Percentiles rank a stretch among this genome's conserved stretches.
Evolutionary conservation across 2,113 vertebrate species (phyloP).

Genomic region (Phodopus roborovskii): DNA sequence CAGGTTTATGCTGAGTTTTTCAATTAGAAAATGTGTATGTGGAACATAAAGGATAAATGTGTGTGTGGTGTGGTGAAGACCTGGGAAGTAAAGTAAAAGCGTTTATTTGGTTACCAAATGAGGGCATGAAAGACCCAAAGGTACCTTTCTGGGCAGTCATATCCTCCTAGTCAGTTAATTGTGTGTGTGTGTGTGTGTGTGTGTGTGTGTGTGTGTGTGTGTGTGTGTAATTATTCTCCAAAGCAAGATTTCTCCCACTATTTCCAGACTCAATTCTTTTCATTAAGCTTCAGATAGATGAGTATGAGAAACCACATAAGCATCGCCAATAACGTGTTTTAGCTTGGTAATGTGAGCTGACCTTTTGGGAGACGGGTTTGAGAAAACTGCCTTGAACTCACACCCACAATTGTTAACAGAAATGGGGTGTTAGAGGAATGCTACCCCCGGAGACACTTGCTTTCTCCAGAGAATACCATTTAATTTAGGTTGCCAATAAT

Average conservation of each 20-base stretch:
- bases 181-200: too few species aligned
- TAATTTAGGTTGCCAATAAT: slow-evolving; percentile 68
- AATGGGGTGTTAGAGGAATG: not conserved
- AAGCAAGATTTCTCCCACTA: not conserved
- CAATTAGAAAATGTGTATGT: not conserved
- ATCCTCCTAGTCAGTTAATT: not conserved
- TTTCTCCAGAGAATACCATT: slow-evolving; percentile 51
- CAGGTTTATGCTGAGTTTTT: not conserved
- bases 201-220: too few species aligned
- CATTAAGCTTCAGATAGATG: not conserved
- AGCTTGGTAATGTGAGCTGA: not conserved
- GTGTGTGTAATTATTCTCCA: not conserved
- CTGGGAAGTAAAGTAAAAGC: not conserved
- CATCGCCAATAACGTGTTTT: not conserved
- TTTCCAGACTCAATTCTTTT: not conserved
- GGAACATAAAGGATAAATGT: not conserved
- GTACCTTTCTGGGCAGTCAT: not conserved
- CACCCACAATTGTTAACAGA: slow-evolving; percentile 4
- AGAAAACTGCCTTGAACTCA: not conserved
- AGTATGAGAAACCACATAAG: not conserved
- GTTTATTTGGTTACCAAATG: not conserved
- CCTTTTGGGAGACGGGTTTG: not conserved
- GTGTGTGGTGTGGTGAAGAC: not conserved
- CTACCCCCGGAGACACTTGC: not conserved
- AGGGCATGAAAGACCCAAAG: not conserved